These are phyloP conservation scores for Camponotus floridanus DNA, from an alignment of 1,140 invertebrate genomes.

Conservation along the genomic window DNA sequence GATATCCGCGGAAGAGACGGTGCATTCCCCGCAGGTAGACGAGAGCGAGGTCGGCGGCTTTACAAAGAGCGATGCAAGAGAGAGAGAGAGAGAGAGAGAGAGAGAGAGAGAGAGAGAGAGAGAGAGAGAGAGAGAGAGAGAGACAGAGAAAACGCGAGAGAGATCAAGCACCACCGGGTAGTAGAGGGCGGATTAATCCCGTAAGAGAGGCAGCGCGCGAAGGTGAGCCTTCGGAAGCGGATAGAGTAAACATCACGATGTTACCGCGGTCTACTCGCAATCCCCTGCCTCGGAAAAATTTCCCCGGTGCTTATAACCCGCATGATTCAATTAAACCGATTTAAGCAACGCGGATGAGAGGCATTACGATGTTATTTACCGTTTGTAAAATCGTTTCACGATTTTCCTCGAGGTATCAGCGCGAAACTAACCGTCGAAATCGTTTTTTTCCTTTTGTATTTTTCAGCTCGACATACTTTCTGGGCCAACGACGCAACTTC, in stretches of 20 bases:
- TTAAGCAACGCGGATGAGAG: constrained; percentile 24
- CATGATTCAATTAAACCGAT: constrained; percentile 48
- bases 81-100: too few relatives aligned
- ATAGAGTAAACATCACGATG: constrained; percentile 54
- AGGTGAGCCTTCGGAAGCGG: constrained; percentile 23
- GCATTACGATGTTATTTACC: constrained; percentile 23
- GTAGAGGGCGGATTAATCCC: constrained; percentile 46
- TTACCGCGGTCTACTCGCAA: constrained; percentile 28
- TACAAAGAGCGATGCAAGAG: constrained; percentile 30
- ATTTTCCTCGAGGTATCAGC: neutral
- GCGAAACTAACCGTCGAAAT: constrained; percentile 22
- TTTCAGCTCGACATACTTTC: constrained; percentile 91
- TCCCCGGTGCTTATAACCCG: neutral
- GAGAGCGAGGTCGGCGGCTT: constrained; percentile 35
- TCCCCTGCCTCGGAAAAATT: constrained; percentile 36
- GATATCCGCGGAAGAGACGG: constrained; percentile 49
- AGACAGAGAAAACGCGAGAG: neutral
- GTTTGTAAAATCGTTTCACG: neutral
- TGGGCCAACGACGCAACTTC: constrained; percentile 91
- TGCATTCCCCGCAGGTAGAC: constrained; percentile 1
- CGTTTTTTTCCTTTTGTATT: neutral
- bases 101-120: constrained; percentile 19
- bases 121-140: too few relatives aligned
- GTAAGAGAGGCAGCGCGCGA: constrained; percentile 50
- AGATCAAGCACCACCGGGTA: constrained; percentile 28